Evolutionary conservation across 2,888 invertebrate species (phyloP).

Genomic region (Branchellion lobata): DNA sequence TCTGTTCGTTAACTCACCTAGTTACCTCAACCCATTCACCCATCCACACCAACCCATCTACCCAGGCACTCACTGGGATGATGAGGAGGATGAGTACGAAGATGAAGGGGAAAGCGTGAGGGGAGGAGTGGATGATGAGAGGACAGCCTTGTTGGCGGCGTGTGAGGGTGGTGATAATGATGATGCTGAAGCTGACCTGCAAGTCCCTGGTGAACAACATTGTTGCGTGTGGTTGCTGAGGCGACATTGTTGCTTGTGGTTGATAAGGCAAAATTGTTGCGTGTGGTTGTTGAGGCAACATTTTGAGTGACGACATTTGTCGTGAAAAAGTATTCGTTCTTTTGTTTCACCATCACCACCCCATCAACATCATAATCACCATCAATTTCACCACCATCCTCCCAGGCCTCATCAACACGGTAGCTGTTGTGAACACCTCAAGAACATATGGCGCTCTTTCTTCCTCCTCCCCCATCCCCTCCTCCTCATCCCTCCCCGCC

Average conservation of each 20-base stretch:
- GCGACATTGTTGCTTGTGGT: background rate
- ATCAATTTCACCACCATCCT: background rate
- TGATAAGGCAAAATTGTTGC: too few relatives aligned
- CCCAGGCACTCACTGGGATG: background rate
- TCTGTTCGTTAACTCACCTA: too few relatives aligned
- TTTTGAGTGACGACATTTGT: too few relatives aligned
- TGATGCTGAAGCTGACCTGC: constrained; percentile 30
- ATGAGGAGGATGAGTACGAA: constrained; percentile 1
- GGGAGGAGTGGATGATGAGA: constrained; percentile 16
- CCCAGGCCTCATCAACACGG: constrained; percentile 16
- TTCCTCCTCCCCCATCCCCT: background rate
- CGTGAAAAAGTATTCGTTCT: too few relatives aligned
- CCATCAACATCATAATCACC: background rate
- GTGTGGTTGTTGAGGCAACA: too few relatives aligned
- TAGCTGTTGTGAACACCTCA: background rate
- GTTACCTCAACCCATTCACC: too few relatives aligned
- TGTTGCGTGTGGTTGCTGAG: background rate
- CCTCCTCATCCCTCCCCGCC: background rate
- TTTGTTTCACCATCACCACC: too few relatives aligned
- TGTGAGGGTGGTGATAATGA: background rate
- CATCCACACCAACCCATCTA: too few relatives aligned
- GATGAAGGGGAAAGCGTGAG: constrained; percentile 18
- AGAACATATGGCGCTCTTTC: background rate
- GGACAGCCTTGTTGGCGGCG: constrained; percentile 22
- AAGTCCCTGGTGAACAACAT: background rate